Percentiles rank a stretch among this genome's conserved stretches.
These are phyloP conservation scores for Drosophila subobscura DNA, from an alignment of 1,140 invertebrate species.

Conservation along the genomic window DNA sequence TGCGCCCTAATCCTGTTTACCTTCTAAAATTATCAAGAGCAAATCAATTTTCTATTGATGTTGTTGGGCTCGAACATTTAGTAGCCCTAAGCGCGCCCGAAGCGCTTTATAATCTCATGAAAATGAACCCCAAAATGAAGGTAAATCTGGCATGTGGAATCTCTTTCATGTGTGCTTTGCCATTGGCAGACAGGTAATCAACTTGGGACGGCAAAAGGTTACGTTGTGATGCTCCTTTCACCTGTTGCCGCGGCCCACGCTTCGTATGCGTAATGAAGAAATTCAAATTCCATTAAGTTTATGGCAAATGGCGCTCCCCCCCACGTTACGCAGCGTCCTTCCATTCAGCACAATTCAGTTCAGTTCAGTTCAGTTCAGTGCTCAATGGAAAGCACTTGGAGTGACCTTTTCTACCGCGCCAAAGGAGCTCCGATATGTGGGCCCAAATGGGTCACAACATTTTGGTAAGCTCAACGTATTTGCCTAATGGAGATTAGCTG, in stretches of 20 bases:
- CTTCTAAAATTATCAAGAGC: conserved; percentile 54
- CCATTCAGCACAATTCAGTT: conserved; percentile 1
- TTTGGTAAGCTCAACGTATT: conserved; percentile 57
- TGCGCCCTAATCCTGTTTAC: conserved; percentile 44
- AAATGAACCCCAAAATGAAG: conserved; percentile 56
- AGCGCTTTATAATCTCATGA: conserved; percentile 53
- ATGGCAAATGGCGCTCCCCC: conserved; percentile 13
- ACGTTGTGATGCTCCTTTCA: conserved; percentile 33
- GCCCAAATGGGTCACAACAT: conserved; percentile 49
- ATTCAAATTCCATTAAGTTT: conserved; percentile 63
- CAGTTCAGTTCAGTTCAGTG: conserved; percentile 47
- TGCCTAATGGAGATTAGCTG: conserved; percentile 65
- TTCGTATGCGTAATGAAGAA: conserved; percentile 52
- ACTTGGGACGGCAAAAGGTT: conserved; percentile 8
- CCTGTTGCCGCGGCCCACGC: conserved; percentile 38
- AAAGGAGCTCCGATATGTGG: background rate
- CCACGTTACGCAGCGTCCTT: too few relatives aligned
- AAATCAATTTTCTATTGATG: conserved; percentile 65
- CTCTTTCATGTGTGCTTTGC: conserved; percentile 46
- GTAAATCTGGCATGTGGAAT: conserved; percentile 29
- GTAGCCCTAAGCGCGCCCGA: conserved; percentile 10
- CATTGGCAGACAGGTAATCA: conserved; percentile 28
- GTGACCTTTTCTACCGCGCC: conserved; percentile 41
- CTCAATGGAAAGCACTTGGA: conserved; percentile 54
- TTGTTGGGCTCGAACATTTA: conserved; percentile 26